These are phyloP conservation scores for Pterobdella sp. DNA, from an alignment of 2,888 invertebrate genomes.

Conservation along the genomic window DNA sequence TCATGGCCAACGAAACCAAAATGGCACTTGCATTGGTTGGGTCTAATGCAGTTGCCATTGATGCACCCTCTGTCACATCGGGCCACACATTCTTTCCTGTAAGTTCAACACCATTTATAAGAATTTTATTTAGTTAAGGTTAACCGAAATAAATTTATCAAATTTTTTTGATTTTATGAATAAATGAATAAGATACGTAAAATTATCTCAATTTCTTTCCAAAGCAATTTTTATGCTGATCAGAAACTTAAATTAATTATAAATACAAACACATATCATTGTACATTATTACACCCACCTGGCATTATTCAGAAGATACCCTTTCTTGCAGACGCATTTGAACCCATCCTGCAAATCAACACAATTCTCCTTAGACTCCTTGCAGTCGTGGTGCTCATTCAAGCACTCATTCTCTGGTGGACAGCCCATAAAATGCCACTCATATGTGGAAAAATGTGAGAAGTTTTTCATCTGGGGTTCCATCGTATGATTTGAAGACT, in stretches of 20 bases:
- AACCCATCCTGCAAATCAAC: constrained; percentile 69
- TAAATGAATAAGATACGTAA: too few relatives aligned
- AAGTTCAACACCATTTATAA: background rate
- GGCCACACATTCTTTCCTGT: constrained; percentile 45
- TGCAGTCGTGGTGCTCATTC: constrained; percentile 83
- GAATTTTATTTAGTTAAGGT: background rate
- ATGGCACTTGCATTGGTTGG: constrained; percentile 65
- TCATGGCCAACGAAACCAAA: constrained; percentile 90
- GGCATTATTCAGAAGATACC: constrained; percentile 44
- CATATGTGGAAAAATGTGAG: constrained; percentile 41
- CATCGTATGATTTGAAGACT: background rate
- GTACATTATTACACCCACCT: constrained; percentile 26
- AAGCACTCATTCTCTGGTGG: constrained; percentile 86
- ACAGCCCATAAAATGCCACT: constrained; percentile 79
- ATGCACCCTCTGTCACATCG: constrained; percentile 50
- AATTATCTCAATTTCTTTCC: too few relatives aligned
- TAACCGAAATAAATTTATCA: background rate
- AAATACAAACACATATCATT: too few relatives aligned
- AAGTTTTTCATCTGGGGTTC: too few relatives aligned
- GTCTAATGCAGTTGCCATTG: constrained; percentile 49
- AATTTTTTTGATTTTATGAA: constrained; percentile 2
- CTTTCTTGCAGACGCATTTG: constrained; percentile 66
- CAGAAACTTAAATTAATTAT: too few relatives aligned
- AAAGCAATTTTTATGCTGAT: too few relatives aligned
- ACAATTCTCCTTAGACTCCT: constrained; percentile 76